Evolutionary conservation across 1,140 invertebrate species (phyloP).

Genomic region (Tetramorium simillimum): DNA sequence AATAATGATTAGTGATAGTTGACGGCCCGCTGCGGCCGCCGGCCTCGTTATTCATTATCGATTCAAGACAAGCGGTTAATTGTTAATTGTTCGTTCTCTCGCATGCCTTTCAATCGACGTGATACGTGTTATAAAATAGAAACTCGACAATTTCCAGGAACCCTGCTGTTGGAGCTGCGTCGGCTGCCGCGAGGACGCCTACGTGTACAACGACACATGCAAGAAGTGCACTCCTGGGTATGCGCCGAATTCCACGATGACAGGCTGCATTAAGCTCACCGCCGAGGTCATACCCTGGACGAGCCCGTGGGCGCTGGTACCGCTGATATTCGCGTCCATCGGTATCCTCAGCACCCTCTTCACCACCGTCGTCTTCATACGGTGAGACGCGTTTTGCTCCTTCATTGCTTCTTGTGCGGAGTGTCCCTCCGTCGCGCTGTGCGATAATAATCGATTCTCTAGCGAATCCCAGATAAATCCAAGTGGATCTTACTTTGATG

Average conservation of each 20-base stretch:
- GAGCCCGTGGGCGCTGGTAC: constrained; percentile 88
- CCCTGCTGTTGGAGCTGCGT: constrained; percentile 90
- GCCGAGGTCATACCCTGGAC: constrained; percentile 85
- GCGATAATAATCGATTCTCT: not conserved
- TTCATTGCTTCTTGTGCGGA: not conserved
- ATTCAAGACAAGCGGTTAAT: not conserved
- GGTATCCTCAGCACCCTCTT: constrained; percentile 89
- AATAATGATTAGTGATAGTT: not conserved
- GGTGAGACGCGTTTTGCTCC: constrained; percentile 76
- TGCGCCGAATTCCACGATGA: constrained; percentile 86
- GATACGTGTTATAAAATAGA: not conserved
- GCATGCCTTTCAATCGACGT: too few species aligned
- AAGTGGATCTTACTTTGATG: not conserved
- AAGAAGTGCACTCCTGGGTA: constrained; percentile 86
- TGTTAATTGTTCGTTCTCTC: not conserved
- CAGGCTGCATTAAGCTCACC: constrained; percentile 85
- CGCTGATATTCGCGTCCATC: constrained; percentile 86
- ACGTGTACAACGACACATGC: constrained; percentile 88
- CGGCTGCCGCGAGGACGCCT: constrained; percentile 86
- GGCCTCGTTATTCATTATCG: not conserved
- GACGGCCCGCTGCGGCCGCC: not conserved
- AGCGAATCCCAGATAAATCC: not conserved
- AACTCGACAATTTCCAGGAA: constrained; percentile 79
- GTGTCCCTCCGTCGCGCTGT: not conserved
- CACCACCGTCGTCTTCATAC: constrained; percentile 88